Conservation (phyloP, 2,797 vertebrate species). For the Chanos chanos region DNA sequence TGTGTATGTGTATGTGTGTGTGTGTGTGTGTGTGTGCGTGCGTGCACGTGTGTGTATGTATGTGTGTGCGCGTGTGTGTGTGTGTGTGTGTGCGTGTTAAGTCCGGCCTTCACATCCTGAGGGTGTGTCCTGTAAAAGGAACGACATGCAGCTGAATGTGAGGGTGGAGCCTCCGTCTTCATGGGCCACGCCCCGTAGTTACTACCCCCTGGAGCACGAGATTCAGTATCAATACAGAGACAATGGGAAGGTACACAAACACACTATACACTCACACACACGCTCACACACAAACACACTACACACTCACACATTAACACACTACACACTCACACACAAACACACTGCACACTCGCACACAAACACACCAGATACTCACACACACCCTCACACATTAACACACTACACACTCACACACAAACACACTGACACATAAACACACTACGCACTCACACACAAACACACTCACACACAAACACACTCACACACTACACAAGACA, state of each 20-base stretch:
- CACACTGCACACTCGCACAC: not conserved
- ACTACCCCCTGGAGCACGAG: constrained; percentile 68
- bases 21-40: not conserved
- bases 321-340: not conserved
- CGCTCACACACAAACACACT: not conserved
- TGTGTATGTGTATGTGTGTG: not conserved
- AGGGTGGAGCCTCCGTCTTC: constrained; percentile 55
- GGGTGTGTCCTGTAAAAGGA: constrained; percentile 40
- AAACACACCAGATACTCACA: not conserved
- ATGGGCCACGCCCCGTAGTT: constrained; percentile 72
- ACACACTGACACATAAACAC: no score
- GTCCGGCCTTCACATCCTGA: constrained; percentile 58
- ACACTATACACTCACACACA: not conserved
- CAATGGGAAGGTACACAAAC: constrained; percentile 65
- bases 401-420: no score
- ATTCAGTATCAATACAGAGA: constrained; percentile 58
- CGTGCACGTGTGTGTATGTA: not conserved
- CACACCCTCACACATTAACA: not conserved
- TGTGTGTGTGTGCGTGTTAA: constrained; percentile 33
- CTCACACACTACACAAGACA: not conserved
- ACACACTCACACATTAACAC: not conserved
- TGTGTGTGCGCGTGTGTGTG: no score
- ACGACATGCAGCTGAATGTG: constrained; percentile 41
- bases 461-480: not conserved
- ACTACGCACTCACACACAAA: not conserved